phyloP scores from a whole-genome alignment of 2,797 vertebrate genomes.

The Linurgus olivaceus region DNA sequence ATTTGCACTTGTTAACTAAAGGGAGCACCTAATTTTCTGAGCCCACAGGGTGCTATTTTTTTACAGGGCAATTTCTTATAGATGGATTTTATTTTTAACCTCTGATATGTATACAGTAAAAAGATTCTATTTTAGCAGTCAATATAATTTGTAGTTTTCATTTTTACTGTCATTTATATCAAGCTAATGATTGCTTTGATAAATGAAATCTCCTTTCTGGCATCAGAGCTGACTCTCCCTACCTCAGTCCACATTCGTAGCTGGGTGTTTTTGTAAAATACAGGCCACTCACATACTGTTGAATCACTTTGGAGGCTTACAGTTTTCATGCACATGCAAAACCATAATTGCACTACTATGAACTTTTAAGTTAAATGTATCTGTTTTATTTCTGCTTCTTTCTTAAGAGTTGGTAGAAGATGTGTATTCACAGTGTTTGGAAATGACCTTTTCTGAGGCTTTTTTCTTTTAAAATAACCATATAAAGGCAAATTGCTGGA shows the following conservation, averaged over 20 bases:
- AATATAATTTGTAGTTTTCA: neutral
- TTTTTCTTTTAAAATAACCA: neutral
- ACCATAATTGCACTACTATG: neutral
- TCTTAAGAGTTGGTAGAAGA: neutral
- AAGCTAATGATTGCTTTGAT: neutral
- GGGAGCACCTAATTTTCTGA: neutral
- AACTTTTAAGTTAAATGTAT: neutral
- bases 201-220: neutral
- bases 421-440: neutral
- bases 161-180: neutral
- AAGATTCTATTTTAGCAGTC: neutral
- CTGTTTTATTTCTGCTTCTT: neutral
- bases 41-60: neutral
- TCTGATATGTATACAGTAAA: neutral
- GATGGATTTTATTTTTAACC: neutral
- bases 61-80: neutral
- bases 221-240: neutral
- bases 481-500: neutral
- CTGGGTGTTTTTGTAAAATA: neutral
- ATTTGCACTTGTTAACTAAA: neutral
- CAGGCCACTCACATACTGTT: rapidly evolving
- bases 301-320: neutral
- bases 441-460: neutral
- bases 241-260: neutral
- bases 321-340: neutral